Conservation (phyloP, 2,888 invertebrate species). For the Melikaiella ostensackeni region DNA sequence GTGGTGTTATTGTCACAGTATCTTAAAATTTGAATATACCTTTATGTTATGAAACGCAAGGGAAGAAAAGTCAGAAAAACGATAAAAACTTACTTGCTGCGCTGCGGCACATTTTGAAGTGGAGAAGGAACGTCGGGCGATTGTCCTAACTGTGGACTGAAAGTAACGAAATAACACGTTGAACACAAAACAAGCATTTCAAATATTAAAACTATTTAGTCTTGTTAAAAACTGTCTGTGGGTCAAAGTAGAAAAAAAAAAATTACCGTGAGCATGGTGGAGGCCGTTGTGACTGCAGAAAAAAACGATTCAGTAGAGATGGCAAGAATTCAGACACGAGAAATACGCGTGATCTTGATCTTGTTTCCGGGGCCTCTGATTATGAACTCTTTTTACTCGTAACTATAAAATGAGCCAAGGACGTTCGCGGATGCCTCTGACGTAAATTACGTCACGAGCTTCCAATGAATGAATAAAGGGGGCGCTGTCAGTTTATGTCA, state of each 20-base stretch:
- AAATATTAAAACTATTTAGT: background rate
- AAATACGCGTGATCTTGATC: constrained; percentile 24
- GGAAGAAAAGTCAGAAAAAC: background rate
- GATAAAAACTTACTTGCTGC: constrained; percentile 68
- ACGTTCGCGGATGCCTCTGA: constrained; percentile 41
- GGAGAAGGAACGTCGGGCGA: constrained; percentile 72
- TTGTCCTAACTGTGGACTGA: constrained; percentile 67
- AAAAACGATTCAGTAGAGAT: background rate
- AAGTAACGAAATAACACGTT: constrained; percentile 51
- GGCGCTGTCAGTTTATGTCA: constrained; percentile 10
- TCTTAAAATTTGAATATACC: background rate
- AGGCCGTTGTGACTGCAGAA: background rate
- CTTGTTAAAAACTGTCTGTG: background rate
- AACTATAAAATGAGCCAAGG: constrained; percentile 55
- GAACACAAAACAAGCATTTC: background rate
- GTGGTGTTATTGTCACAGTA: background rate
- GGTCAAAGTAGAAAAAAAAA: background rate
- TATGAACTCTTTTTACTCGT: constrained; percentile 43
- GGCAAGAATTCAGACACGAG: background rate
- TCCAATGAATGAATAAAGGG: background rate
- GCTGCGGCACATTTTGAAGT: constrained; percentile 73
- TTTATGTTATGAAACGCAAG: constrained; percentile 50
- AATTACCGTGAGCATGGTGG: constrained; percentile 31
- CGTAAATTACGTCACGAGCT: constrained; percentile 4
- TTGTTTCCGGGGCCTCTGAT: constrained; percentile 43